A percentile compares a stretch with the other conserved stretches of the same genome.
Evolutionary conservation across 2,113 vertebrate species (phyloP).

Genomic region (Ailurus styani): DNA sequence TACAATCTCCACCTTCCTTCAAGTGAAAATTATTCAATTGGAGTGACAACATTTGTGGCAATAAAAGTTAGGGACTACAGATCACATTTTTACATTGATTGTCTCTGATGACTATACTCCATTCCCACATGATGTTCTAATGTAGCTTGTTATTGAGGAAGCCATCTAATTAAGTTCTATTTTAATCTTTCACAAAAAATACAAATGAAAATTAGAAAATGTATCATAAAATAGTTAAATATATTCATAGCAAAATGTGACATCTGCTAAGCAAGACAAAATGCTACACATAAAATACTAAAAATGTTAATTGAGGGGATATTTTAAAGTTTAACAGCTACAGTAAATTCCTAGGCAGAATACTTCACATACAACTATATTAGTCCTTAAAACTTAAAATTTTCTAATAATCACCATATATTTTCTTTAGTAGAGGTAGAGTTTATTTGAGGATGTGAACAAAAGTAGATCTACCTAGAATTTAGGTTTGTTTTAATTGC

Average conservation of each 20-base stretch:
- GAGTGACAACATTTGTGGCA: not conserved
- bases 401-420: not conserved
- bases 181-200: conserved; percentile 45
- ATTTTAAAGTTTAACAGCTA: conserved; percentile 42
- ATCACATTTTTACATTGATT: not conserved
- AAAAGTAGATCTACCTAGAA: not conserved
- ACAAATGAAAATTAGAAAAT: conserved; percentile 36
- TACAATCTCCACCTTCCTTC: not conserved
- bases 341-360: not conserved
- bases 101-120: conserved; percentile 18
- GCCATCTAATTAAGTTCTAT: conserved; percentile 56
- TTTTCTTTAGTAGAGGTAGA: not conserved
- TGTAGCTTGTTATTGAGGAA: conserved; percentile 67
- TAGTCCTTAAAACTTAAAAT: not conserved
- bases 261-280: conserved; percentile 40
- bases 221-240: conserved; percentile 49
- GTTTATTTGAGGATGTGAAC: not conserved
- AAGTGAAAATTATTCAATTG: conserved; percentile 51
- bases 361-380: not conserved
- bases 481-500: not conserved
- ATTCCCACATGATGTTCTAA: conserved; percentile 26
- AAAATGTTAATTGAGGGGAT: conserved; percentile 42
- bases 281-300: conserved; percentile 28
- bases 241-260: conserved; percentile 2
- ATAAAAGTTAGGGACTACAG: not conserved